phyloP scores from a whole-genome alignment of 2,797 vertebrate genomes.

The Neosalanx taihuensis region DNA sequence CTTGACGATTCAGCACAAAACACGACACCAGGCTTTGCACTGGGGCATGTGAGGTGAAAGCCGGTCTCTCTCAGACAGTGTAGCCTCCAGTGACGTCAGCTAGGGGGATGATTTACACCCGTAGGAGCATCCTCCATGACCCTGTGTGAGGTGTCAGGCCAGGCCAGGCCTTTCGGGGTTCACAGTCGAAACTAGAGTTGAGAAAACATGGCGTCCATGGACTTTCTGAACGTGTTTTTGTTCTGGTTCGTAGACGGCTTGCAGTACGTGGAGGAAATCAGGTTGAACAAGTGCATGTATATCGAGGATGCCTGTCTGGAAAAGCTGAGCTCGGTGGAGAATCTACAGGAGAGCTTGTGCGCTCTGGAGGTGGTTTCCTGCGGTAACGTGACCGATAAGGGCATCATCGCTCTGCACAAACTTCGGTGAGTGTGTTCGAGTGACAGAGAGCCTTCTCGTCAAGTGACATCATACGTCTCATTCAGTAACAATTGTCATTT shows the following conservation, averaged over 20 bases:
- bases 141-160: conserved; percentile 3
- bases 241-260: conserved; percentile 78
- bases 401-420: conserved; percentile 81
- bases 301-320: conserved; percentile 88
- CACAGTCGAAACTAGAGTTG: conserved; percentile 9
- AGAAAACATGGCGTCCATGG: background rate
- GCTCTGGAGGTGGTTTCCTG: conserved; percentile 88
- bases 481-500: background rate
- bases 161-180: background rate
- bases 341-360: conserved; percentile 78
- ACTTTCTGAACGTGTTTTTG: background rate
- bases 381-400: conserved; percentile 89
- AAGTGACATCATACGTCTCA: background rate
- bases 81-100: conserved; percentile 57
- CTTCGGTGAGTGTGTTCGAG: conserved; percentile 71
- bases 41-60: conserved; percentile 50
- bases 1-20: conserved; percentile 38
- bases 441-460: background rate
- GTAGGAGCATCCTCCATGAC: conserved; percentile 25
- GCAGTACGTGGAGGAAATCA: conserved; percentile 83
- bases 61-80: conserved; percentile 44
- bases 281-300: conserved; percentile 86
- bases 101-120: conserved; percentile 53
- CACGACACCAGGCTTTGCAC: conserved; percentile 39
- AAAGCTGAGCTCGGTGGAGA: conserved; percentile 78